Conservation (phyloP, 2,888 invertebrate species). For the Crossocerus cetratus region DNA sequence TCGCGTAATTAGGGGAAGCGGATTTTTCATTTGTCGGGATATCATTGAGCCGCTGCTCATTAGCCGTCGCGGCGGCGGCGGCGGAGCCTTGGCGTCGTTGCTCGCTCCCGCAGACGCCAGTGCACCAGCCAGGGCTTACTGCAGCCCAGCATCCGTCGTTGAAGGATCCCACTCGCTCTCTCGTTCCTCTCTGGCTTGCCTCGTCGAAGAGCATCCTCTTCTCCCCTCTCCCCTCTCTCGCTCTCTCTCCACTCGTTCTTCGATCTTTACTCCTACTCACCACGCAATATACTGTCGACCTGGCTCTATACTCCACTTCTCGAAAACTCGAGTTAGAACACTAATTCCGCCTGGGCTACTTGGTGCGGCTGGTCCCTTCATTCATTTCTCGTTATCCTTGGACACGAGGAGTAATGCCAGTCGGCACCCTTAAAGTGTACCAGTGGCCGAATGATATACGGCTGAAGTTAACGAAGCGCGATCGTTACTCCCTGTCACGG, state of each 20-base stretch:
- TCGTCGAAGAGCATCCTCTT: slow-evolving; percentile 62
- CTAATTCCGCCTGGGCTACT: not conserved
- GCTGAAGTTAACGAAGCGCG: slow-evolving; percentile 33
- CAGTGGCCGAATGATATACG: slow-evolving; percentile 27
- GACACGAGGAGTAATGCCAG: not conserved
- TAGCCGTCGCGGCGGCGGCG: slow-evolving; percentile 45
- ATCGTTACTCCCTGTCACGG: slow-evolving; percentile 42
- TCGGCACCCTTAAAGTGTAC: slow-evolving; percentile 13
- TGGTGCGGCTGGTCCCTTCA: not conserved
- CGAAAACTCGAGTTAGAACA: not conserved
- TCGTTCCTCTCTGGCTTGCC: slow-evolving; percentile 65
- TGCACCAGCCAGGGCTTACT: slow-evolving; percentile 8
- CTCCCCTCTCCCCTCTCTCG: slow-evolving; percentile 39
- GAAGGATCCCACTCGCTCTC: slow-evolving; percentile 55
- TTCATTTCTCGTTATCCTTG: not conserved
- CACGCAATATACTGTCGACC: not conserved
- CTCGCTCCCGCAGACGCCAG: not conserved
- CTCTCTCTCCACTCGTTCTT: slow-evolving; percentile 4
- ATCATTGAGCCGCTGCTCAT: slow-evolving; percentile 56
- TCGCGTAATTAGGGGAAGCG: slow-evolving; percentile 57
- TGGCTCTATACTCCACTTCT: not conserved
- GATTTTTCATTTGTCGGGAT: slow-evolving; percentile 54
- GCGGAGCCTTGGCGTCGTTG: slow-evolving; percentile 36
- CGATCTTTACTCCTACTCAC: not conserved
- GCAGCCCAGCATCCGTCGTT: slow-evolving; percentile 46